These are phyloP conservation scores for Halictus rubicundus DNA, from an alignment of 1,140 invertebrate genomes.

Conservation along the genomic window DNA sequence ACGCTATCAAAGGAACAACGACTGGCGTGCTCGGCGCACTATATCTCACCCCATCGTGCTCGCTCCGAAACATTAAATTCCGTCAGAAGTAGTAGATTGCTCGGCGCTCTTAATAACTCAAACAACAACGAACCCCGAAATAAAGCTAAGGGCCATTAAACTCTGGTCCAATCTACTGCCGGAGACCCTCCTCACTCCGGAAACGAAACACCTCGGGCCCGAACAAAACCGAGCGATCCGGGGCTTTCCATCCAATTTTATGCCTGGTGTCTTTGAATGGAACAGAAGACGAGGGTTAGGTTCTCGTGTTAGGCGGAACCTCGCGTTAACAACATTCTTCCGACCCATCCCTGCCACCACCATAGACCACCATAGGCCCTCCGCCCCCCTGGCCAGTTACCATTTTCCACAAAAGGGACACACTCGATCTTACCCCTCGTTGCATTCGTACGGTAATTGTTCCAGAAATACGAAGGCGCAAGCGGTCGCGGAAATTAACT, in stretches of 20 bases:
- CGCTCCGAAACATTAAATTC: too few species aligned
- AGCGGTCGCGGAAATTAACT: constrained; percentile 50
- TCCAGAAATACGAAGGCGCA: constrained; percentile 18
- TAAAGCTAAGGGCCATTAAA: constrained; percentile 4
- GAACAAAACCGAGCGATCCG: background rate
- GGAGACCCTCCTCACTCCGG: background rate
- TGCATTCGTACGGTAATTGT: constrained; percentile 31
- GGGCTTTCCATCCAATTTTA: constrained; percentile 5
- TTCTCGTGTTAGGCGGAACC: background rate
- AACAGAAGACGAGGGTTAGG: background rate
- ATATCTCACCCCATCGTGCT: too few species aligned
- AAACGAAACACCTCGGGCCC: background rate
- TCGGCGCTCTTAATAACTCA: background rate
- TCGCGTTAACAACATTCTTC: constrained; percentile 25
- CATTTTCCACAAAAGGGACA: background rate
- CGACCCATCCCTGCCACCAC: background rate
- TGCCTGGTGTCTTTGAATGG: background rate
- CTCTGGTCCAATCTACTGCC: background rate
- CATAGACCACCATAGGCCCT: background rate
- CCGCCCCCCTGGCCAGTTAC: background rate
- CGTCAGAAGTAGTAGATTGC: too few species aligned
- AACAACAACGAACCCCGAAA: background rate
- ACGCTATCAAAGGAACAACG: too few species aligned
- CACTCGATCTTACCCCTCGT: constrained; percentile 3
- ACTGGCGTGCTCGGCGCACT: too few species aligned